Evolutionary conservation across 2,797 vertebrate species (phyloP), one percentile per base, ranked within the genome.

Genomic region (Spondyliosoma cantharus): DNA sequence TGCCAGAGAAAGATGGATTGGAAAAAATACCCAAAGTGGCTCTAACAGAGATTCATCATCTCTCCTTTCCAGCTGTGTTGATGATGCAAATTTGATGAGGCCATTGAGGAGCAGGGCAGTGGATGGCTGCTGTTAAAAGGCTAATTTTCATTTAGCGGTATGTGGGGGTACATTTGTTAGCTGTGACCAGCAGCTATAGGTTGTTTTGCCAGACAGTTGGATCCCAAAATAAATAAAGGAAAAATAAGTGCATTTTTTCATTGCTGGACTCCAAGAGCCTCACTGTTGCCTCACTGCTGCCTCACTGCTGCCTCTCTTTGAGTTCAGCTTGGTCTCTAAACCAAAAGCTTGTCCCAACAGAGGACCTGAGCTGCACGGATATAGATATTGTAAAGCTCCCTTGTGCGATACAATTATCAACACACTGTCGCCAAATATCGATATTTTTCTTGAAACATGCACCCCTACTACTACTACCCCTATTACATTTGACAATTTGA

Each of bases 1-100:
- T 83, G 90, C 88, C 84, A 85, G 90, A 84, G 86, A 89, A 86
- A 91, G 86, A 91, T 85, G 92, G 92, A 91, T 91, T 88, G 87
- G 84, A 86, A 92, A 92, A 93, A 93, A 91, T 84, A 89, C 66
- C 76, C 66, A 71, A 74, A 89, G 91, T 89, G 89, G 66, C 85
- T 90, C 75, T 74, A 86, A 87, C 85, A 70, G 84, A 90, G 88
- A 90, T 83, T 89, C 82, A 85, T 90, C 76, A 76, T 85, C 84
- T 85, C 81, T 88, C 78, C 70, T 75, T 60, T 91, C 84, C 87
- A 87, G 86, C 90, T 91, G 87, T 91, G 90, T 91, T 92, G 89
- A 90, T 91, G 90, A 90, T 90, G 90, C 84, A 90, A 64, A 86
- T 90, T 85, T 91, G 87, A 90, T 84, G 91, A 90, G 81, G 76